Percentiles rank a stretch among this genome's conserved stretches.
These are phyloP conservation scores for Muschampia plurimacula DNA, from an alignment of 2,888 invertebrate species.

Conservation along the genomic window DNA sequence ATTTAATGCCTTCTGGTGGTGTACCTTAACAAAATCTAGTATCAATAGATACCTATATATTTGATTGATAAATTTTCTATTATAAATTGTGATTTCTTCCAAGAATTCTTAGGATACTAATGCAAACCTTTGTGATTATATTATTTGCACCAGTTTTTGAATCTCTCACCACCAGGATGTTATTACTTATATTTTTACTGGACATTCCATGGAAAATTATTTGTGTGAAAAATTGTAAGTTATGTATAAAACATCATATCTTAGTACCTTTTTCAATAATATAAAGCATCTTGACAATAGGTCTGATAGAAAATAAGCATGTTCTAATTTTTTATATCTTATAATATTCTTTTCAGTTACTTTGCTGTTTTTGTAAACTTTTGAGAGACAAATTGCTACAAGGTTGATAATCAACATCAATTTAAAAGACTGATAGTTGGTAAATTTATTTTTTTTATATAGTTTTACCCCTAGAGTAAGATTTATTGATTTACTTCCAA, in stretches of 20 bases:
- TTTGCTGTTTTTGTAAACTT: constrained; percentile 78
- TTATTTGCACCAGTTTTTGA: neutral
- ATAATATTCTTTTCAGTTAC: constrained; percentile 21
- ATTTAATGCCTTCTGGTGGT: neutral
- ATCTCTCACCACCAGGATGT: neutral
- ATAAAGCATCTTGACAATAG: constrained; percentile 66
- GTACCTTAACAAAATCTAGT: neutral
- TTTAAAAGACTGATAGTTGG: constrained; percentile 87
- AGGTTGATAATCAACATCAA: constrained; percentile 85
- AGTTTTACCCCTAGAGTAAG: constrained; percentile 85
- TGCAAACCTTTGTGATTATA: neutral
- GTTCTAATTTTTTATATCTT: constrained; percentile 41
- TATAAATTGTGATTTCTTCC: neutral
- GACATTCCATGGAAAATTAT: neutral
- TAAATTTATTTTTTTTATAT: constrained; percentile 82
- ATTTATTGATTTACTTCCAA: constrained; percentile 78
- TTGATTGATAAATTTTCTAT: too few species aligned
- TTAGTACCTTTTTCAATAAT: constrained; percentile 2
- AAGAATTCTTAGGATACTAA: neutral
- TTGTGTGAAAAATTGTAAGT: neutral
- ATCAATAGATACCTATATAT: neutral
- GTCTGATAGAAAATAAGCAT: constrained; percentile 58
- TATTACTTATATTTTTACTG: neutral
- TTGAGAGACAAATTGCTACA: constrained; percentile 81
- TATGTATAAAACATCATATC: constrained; percentile 8